Evolutionary conservation across 2,888 invertebrate genomes (phyloP).

Genomic region (Ethmia dodecea): DNA sequence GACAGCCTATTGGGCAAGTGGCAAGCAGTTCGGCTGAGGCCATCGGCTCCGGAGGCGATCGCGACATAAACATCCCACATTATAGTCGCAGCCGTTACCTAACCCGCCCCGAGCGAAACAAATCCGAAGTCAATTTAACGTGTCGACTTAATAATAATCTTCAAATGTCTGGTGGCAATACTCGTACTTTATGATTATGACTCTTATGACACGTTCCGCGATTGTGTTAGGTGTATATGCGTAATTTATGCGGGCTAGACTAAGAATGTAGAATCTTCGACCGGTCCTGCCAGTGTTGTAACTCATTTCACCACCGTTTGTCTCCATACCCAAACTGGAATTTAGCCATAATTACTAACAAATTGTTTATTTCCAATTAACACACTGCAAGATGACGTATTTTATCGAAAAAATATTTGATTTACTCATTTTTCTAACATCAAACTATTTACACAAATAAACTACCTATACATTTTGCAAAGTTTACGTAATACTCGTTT

Average conservation of each 20-base stretch:
- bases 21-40: slow-evolving; percentile 53
- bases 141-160: slow-evolving; percentile 6
- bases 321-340: background rate
- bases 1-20: slow-evolving; percentile 69
- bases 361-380: too few relatives aligned
- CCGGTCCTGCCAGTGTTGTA: slow-evolving; percentile 42
- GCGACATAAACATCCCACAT: slow-evolving; percentile 67
- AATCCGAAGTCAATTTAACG: slow-evolving; percentile 57
- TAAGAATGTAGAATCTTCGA: slow-evolving; percentile 38
- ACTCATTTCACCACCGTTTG: slow-evolving; percentile 35
- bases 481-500: too few relatives aligned
- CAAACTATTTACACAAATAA: too few relatives aligned
- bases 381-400: too few relatives aligned
- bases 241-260: slow-evolving; percentile 36
- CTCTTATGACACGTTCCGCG: slow-evolving; percentile 27
- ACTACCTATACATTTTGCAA: too few relatives aligned
- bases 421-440: too few relatives aligned
- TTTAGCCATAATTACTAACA: too few relatives aligned
- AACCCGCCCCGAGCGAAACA: slow-evolving; percentile 52
- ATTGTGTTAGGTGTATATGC: slow-evolving; percentile 20
- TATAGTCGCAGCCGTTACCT: slow-evolving; percentile 55
- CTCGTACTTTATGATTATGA: slow-evolving; percentile 27
- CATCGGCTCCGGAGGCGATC: slow-evolving; percentile 58
- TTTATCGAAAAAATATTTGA: too few relatives aligned
- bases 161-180: slow-evolving; percentile 14